phyloP scores from a whole-genome alignment of 2,888 invertebrate genomes.

The Netelia fuscicornis region DNA sequence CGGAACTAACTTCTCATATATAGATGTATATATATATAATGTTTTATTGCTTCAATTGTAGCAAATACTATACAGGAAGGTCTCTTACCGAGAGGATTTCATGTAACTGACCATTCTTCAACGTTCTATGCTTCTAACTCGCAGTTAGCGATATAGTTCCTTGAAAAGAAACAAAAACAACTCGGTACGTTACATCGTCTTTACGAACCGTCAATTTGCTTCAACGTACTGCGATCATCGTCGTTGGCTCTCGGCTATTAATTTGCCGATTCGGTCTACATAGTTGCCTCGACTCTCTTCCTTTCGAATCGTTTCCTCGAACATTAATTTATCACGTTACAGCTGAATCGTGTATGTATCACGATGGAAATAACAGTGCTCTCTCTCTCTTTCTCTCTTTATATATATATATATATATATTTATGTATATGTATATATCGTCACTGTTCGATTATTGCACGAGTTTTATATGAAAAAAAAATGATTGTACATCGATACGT shows the following conservation, averaged over 20 bases:
- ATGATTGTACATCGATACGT: slow-evolving; percentile 24
- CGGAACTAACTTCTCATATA: slow-evolving; percentile 18
- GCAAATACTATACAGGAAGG: not conserved
- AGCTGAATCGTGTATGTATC: slow-evolving; percentile 31
- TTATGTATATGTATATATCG: not conserved
- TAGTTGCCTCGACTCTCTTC: slow-evolving; percentile 33
- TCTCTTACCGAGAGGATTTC: slow-evolving; percentile 2
- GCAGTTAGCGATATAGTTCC: slow-evolving; percentile 34
- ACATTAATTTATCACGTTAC: slow-evolving; percentile 39
- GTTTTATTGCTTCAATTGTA: not conserved
- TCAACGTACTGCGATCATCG: slow-evolving; percentile 39
- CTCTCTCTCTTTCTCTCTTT: not conserved
- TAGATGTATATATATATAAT: not conserved
- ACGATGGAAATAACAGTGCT: slow-evolving; percentile 14
- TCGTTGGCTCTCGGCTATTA: slow-evolving; percentile 28
- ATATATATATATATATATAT: not conserved
- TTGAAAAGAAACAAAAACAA: slow-evolving; percentile 37
- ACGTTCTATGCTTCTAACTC: slow-evolving; percentile 25
- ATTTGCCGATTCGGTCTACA: slow-evolving; percentile 63
- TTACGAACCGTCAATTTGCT: slow-evolving; percentile 60
- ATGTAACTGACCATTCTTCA: slow-evolving; percentile 6
- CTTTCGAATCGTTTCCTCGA: slow-evolving; percentile 58
- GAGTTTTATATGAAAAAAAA: slow-evolving; percentile 7
- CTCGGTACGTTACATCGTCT: slow-evolving; percentile 47
- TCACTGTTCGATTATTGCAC: not conserved